Evolutionary conservation across 2,888 invertebrate genomes (phyloP), one percentile per base, ranked within the genome.

Genomic region (Agrochola lychnidis): DNA sequence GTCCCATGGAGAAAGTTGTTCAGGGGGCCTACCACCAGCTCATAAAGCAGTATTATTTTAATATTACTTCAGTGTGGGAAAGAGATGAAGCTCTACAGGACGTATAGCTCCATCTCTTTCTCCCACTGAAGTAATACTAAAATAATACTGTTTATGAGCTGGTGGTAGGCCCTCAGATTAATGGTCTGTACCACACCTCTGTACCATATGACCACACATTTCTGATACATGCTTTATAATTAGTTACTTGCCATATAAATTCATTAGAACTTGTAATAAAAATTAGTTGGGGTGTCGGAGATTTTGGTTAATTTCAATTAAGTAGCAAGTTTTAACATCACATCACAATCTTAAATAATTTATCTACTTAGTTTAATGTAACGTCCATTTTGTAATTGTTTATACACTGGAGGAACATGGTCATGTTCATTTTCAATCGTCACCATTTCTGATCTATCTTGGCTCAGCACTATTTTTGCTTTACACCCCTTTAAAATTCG

Each of bases 401-500:
- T 57, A 59, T 70, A 80, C 36, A 68, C 16, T 10, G 79, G 73
- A 19, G 63, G 66, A 9, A 30, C 25, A 56, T 79, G 81, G n/a
- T 81, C 51, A 45, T 81, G 81, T 45, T 51, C 40, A 56, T 61
- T 70, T n/a, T 66, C 36, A 7, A 79, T 22, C 10, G 16, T 7
- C 40, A 69, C 25, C 4, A 76, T 40, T 36, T 36, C 53, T 4
- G 61, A 48, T 1, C 51, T 3, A 22, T 76, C 48, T 14, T 12
- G 30, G 25, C 45, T 67, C 30, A 81, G 57, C 6, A 76, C 56
- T 3, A 81, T 61, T 45, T 40, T 72, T 2, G 77, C 77, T 68
- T 70, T 77, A 45, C 82, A 81, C 4, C 77, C 81, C 19, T 75
- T 81, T 5, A 25, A 40, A 7, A 51, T 67, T 63, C 80, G 77